Percentiles rank a stretch among this genome's conserved stretches.
Conservation (phyloP, 30 jellyfish, hydroid and myxozoan species). For the Aurelia sp. region DNA sequence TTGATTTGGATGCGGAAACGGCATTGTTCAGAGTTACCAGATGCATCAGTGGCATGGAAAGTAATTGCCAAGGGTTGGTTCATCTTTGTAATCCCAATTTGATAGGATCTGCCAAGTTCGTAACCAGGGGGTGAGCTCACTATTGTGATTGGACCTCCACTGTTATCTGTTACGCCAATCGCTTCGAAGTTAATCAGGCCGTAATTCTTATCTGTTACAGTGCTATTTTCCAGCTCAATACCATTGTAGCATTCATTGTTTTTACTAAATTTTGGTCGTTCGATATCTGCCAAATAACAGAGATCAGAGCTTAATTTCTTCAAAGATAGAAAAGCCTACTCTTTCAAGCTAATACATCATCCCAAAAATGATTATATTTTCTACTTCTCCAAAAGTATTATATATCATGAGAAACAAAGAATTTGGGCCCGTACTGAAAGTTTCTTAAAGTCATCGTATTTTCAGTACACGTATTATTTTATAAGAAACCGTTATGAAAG, state of each 20-base stretch:
- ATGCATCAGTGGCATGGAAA: conserved; percentile 82
- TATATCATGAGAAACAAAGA: too few species aligned
- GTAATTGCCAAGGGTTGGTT: conserved; percentile 28
- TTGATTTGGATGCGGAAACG: conserved; percentile 43
- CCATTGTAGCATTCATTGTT: conserved; percentile 54
- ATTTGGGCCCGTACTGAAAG: too few species aligned
- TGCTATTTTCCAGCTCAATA: conserved; percentile 42
- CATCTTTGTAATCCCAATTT: conserved; percentile 33
- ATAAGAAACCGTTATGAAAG: too few species aligned
- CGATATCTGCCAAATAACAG: conserved; percentile 9
- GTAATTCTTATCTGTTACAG: conserved; percentile 70
- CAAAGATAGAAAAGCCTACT: too few species aligned
- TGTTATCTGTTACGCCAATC: conserved; percentile 84
- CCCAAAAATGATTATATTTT: too few species aligned
- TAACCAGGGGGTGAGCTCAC: conserved; percentile 70
- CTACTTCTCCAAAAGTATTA: too few species aligned
- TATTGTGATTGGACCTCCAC: conserved; percentile 76
- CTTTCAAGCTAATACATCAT: too few species aligned
- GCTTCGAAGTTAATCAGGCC: conserved; percentile 81
- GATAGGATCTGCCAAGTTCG: conserved; percentile 71
- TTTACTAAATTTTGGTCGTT: conserved; percentile 38
- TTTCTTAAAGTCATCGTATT: too few species aligned
- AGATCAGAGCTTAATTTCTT: too few species aligned
- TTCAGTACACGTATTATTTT: too few species aligned
- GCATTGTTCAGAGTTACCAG: conserved; percentile 74